A percentile compares a stretch with the other conserved stretches of the same genome.
Conservation (phyloP, 2,113 vertebrate species). For the Pimephales promelas region DNA sequence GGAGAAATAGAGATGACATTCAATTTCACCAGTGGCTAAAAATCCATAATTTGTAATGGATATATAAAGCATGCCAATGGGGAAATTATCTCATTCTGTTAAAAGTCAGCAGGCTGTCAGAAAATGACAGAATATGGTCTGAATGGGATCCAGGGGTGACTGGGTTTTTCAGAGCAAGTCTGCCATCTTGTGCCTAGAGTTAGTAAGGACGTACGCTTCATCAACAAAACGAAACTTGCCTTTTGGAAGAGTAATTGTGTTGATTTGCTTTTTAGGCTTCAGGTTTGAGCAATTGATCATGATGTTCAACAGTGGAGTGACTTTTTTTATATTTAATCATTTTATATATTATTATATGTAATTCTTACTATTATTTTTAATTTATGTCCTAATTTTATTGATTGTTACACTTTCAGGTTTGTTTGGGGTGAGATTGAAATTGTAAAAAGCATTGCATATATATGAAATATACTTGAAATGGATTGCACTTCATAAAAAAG, state of each 20-base stretch:
- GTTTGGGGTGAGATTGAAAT: background rate
- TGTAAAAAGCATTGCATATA: background rate
- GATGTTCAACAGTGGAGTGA: no score
- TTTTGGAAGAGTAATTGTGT: background rate
- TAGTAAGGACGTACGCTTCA: background rate
- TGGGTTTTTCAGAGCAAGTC: slow-evolving; percentile 69
- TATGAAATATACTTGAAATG: background rate
- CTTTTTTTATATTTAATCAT: no score
- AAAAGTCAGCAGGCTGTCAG: slow-evolving; percentile 44
- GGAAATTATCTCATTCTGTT: slow-evolving; percentile 43
- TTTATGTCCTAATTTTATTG: background rate
- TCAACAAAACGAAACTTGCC: background rate
- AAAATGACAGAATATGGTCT: slow-evolving; percentile 42
- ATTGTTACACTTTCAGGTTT: background rate
- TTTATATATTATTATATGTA: background rate
- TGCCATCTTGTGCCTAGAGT: slow-evolving; percentile 75
- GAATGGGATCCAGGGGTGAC: slow-evolving; percentile 15
- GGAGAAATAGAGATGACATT: slow-evolving; percentile 27
- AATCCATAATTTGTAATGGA: slow-evolving; percentile 39
- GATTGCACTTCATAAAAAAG: background rate
- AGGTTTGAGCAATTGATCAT: no score
- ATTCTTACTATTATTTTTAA: no score
- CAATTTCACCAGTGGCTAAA: slow-evolving; percentile 47
- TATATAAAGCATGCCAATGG: slow-evolving; percentile 36
- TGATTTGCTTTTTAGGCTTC: background rate